These are phyloP conservation scores for Gymnocheta viridis DNA, from an alignment of 2,888 invertebrate species.

Conservation along the genomic window DNA sequence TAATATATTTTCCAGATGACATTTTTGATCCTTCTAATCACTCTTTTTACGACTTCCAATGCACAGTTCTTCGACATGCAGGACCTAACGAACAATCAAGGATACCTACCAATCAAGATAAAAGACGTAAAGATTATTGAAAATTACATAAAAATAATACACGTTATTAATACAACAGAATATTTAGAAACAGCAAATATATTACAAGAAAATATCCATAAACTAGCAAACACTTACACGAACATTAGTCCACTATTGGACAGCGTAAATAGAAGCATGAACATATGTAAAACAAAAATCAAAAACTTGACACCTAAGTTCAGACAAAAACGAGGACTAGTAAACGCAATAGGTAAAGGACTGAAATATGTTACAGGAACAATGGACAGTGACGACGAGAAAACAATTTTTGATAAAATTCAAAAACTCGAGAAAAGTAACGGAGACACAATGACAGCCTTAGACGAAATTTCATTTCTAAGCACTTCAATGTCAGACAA, in stretches of 20 bases:
- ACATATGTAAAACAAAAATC: not conserved
- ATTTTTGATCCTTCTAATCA: too few relatives aligned
- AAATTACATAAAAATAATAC: too few relatives aligned
- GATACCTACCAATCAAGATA: too few relatives aligned
- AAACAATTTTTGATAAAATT: not conserved
- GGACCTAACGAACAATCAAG: too few relatives aligned
- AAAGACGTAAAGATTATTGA: too few relatives aligned
- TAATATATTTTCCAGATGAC: too few relatives aligned
- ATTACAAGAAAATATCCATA: not conserved
- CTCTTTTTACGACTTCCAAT: too few relatives aligned
- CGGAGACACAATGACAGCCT: not conserved
- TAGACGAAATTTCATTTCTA: not conserved
- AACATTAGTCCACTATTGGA: not conserved
- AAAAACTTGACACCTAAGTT: constrained; percentile 25
- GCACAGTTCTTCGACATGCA: too few relatives aligned
- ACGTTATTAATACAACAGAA: too few relatives aligned
- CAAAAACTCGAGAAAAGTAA: not conserved
- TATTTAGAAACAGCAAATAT: too few relatives aligned
- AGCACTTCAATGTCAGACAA: too few relatives aligned
- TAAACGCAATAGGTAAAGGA: constrained; percentile 29
- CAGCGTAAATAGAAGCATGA: not conserved
- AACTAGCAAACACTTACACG: not conserved
- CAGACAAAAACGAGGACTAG: constrained; percentile 39
- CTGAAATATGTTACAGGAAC: constrained; percentile 46
- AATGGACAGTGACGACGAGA: constrained; percentile 44